Conservation (phyloP, 2,888 invertebrate genomes). For the Aspidiotus rigidus region DNA sequence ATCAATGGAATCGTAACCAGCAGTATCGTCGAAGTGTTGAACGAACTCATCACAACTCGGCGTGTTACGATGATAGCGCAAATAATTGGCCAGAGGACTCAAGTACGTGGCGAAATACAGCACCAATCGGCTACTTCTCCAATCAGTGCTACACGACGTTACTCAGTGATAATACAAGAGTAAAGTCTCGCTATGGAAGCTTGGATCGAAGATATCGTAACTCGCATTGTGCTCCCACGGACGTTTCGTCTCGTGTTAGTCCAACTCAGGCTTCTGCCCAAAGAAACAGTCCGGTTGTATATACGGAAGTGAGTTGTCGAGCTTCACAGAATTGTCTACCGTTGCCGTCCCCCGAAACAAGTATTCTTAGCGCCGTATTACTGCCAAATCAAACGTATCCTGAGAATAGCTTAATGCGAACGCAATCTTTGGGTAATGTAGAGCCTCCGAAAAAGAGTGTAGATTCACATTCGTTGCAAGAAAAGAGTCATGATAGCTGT, state of each 20-base stretch:
- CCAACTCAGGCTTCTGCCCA: slow-evolving; percentile 17
- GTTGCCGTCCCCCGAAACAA: slow-evolving; percentile 10
- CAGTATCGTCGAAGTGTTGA: slow-evolving; percentile 26
- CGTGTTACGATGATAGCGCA: slow-evolving; percentile 25
- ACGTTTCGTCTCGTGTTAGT: slow-evolving; percentile 18
- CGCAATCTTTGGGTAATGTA: slow-evolving; percentile 53
- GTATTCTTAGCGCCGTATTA: slow-evolving; percentile 36
- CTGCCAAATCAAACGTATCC: slow-evolving; percentile 44
- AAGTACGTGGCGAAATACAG: slow-evolving; percentile 23
- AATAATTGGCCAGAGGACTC: slow-evolving; percentile 28
- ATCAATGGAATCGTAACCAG: slow-evolving; percentile 23
- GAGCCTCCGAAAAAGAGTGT: slow-evolving; percentile 26
- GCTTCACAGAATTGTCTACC: slow-evolving; percentile 13
- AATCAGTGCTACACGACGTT: slow-evolving; percentile 28
- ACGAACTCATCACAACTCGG: slow-evolving; percentile 23
- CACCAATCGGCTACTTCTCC: slow-evolving; percentile 25
- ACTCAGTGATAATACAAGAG: slow-evolving; percentile 15
- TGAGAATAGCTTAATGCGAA: slow-evolving; percentile 46
- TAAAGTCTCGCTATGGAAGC: slow-evolving; percentile 48
- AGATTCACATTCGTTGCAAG: slow-evolving; percentile 26
- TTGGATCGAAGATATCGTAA: slow-evolving; percentile 47
- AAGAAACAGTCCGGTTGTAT: slow-evolving; percentile 6
- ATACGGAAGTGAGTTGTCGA: slow-evolving; percentile 2
- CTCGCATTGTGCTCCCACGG: neutral
- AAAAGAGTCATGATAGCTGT: slow-evolving; percentile 26